Evolutionary conservation across 2,113 vertebrate genomes (phyloP).

Genomic region (Catagonus wagneri): DNA sequence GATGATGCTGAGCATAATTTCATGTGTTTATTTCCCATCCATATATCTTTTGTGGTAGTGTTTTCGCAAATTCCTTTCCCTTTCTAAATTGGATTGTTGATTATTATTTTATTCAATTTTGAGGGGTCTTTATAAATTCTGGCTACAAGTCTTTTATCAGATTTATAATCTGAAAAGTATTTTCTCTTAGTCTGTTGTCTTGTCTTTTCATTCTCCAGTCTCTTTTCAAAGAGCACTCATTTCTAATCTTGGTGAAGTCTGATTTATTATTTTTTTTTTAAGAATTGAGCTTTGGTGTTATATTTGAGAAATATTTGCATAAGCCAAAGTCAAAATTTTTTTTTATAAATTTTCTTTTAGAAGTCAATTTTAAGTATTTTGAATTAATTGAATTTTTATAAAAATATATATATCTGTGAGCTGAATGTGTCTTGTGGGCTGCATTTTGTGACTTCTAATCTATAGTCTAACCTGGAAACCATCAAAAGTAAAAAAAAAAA

Average conservation of each 20-base stretch:
- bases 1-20: not conserved
- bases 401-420: not conserved
- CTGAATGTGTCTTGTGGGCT: not conserved
- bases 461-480: not conserved
- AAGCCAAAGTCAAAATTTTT: not conserved
- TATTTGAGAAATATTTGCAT: slow-evolving; percentile 19
- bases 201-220: not conserved
- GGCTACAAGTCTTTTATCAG: not conserved
- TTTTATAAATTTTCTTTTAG: not conserved
- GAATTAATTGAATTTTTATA: not conserved
- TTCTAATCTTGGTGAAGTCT: not conserved
- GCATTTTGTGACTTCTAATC: not conserved
- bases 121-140: not conserved
- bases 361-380: not conserved
- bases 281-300: not conserved
- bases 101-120: not conserved
- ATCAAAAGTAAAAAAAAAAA: not conserved
- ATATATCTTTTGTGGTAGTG: not conserved
- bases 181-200: not conserved
- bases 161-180: not conserved
- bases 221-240: not conserved
- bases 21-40: not conserved
- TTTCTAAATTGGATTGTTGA: not conserved
- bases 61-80: not conserved
- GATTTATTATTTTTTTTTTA: not conserved